Evolutionary conservation across 2,113 vertebrate species (phyloP), one percentile per base, ranked within the genome.

Genomic region (Osmerus eperlanus): DNA sequence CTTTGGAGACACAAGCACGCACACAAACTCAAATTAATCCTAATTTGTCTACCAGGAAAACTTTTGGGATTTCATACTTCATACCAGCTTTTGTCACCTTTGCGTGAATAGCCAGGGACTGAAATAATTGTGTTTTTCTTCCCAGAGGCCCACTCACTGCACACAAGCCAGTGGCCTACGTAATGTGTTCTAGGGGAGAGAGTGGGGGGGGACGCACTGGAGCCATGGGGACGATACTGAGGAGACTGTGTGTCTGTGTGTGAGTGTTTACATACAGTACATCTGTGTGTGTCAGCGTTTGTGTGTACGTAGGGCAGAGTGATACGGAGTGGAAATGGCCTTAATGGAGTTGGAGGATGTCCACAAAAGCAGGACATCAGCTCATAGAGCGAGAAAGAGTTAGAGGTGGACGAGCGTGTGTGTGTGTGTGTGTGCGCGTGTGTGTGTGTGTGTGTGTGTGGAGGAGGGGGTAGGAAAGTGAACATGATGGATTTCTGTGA

Each of bases 21-120:
- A 87, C 84, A 89, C 66, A 62, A 84, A 83, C 62, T 53, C 84
- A 88, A 88, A 91, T 91, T 91, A 92, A 92, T 90, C 89, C 88
- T 82, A 88, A 88, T 89, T 89, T 90, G 88, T 85, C 81, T 73
- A 80, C 81, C 77, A 75, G 84, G 84, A 81, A 87, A 89, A 91
- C 89, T 89, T 86, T 89, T 76, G 82, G 87, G 89, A 91, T 92
- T 90, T 90, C 89, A 89, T 91, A 89, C 89, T 90, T 89, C 88
- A 91, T 90, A 89, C 89, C 87, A 91, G 90, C 91, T 92, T 92
- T 90, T 89, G 89, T 89, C 86, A 87, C 86, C 90, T 89, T 85
- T 86, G 84, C 87, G 87, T 90, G 88, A 90, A 90, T 88, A 88
- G 87, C 88, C 71, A 78, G 85, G 84, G 83, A 84, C 78, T 89